phyloP scores from a whole-genome alignment of 2,797 vertebrate genomes.

The Hippocampus kuda region DNA sequence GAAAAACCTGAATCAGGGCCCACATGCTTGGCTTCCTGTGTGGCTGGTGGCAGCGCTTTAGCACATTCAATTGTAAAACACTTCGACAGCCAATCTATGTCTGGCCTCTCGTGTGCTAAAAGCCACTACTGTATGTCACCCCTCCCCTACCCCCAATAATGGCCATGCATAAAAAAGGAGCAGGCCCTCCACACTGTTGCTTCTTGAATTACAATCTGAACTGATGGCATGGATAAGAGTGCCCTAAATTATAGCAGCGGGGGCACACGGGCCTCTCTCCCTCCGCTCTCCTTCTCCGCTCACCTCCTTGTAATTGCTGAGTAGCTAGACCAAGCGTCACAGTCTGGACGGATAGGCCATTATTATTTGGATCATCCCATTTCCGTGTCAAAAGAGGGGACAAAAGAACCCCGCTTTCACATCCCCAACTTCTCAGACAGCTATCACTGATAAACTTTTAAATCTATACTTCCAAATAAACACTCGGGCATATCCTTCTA shows the following conservation, averaged over 20 bases:
- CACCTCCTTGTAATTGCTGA: conserved; percentile 41
- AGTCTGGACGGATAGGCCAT: conserved; percentile 54
- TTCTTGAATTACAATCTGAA: conserved; percentile 75
- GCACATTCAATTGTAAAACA: conserved; percentile 81
- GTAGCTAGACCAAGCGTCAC: conserved; percentile 46
- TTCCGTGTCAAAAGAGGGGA: neutral
- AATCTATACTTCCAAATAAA: neutral
- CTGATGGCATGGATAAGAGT: conserved; percentile 68
- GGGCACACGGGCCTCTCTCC: conserved; percentile 44
- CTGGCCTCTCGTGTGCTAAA: conserved; percentile 73
- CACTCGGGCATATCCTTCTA: conserved; percentile 3
- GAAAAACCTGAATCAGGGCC: conserved; percentile 42
- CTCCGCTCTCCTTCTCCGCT: conserved; percentile 20
- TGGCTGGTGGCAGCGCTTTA: conserved; percentile 58
- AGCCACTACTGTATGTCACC: conserved; percentile 68
- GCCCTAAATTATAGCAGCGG: conserved; percentile 66
- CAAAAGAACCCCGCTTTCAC: neutral
- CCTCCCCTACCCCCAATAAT: conserved; percentile 69
- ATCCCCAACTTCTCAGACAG: conserved; percentile 21
- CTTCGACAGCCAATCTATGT: conserved; percentile 68
- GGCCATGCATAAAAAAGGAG: conserved; percentile 59
- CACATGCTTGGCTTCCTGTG: conserved; percentile 46
- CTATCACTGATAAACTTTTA: conserved; percentile 45
- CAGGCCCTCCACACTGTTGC: conserved; percentile 63
- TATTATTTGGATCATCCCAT: conserved; percentile 54